Evolutionary conservation across 1,140 invertebrate species (phyloP).

Genomic region (Drosophila lini): DNA sequence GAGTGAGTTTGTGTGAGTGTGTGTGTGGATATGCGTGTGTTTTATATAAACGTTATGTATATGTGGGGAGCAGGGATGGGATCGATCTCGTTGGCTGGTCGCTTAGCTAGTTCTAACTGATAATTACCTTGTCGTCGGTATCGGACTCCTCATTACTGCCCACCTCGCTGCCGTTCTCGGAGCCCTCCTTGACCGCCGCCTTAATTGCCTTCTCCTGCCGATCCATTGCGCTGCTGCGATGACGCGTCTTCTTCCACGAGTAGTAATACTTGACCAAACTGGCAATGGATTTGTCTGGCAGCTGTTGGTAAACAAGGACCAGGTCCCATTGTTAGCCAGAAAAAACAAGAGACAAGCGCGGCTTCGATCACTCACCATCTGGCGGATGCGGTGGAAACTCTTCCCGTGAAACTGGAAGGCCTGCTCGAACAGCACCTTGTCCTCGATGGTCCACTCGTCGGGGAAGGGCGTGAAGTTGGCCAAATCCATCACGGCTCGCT

Average conservation of each 20-base stretch:
- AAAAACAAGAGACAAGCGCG: background rate
- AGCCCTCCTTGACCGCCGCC: conserved; percentile 87
- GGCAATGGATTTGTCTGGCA: conserved; percentile 98
- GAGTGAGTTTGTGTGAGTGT: conserved; percentile 1
- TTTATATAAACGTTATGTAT: background rate
- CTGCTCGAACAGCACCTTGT: conserved; percentile 99
- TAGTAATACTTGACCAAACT: conserved; percentile 99
- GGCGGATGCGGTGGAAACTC: conserved; percentile 97
- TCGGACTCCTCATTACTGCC: conserved; percentile 94
- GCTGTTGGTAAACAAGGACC: conserved; percentile 84
- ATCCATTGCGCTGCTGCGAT: conserved; percentile 97
- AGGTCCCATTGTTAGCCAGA: conserved; percentile 32
- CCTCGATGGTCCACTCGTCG: conserved; percentile 99
- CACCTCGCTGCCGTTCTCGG: conserved; percentile 90
- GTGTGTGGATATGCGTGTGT: conserved; percentile 7
- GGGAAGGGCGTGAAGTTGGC: conserved; percentile 99
- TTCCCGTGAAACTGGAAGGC: conserved; percentile 99
- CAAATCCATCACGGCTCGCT: conserved; percentile 95
- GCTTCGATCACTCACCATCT: conserved; percentile 92
- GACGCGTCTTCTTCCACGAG: conserved; percentile 98
- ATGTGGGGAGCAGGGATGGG: conserved; percentile 24
- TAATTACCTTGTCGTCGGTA: conserved; percentile 94
- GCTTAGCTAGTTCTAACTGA: conserved; percentile 55
- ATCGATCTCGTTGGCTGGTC: conserved; percentile 35
- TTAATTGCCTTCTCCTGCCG: conserved; percentile 86